Percentiles rank a stretch among this genome's conserved stretches.
These are phyloP conservation scores for Melanophora roralis DNA, from an alignment of 2,888 invertebrate species.

Conservation along the genomic window DNA sequence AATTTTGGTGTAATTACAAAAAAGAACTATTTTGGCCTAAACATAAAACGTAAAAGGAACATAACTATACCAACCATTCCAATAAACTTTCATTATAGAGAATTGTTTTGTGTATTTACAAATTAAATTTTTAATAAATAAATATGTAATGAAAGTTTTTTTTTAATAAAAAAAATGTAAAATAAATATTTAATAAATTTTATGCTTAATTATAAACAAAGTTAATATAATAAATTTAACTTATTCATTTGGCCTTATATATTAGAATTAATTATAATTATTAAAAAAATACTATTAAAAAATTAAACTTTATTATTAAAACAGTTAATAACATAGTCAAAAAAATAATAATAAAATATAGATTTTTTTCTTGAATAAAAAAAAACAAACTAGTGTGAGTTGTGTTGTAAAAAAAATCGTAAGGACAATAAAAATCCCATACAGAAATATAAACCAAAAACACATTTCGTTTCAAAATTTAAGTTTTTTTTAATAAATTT, in stretches of 20 bases:
- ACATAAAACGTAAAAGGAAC: neutral
- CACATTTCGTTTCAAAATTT: neutral
- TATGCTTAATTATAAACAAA: slow-evolving; percentile 54
- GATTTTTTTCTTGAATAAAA: slow-evolving; percentile 47
- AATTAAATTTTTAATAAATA: slow-evolving; percentile 16
- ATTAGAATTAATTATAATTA: slow-evolving; percentile 61
- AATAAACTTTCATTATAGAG: slow-evolving; percentile 57
- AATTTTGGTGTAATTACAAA: slow-evolving; percentile 51
- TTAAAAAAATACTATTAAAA: slow-evolving; percentile 51
- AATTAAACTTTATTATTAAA: slow-evolving; percentile 18
- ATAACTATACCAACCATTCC: slow-evolving; percentile 61
- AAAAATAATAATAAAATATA: slow-evolving; percentile 43
- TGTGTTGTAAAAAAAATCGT: slow-evolving; percentile 65
- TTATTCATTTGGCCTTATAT: slow-evolving; percentile 75
- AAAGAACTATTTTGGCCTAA: slow-evolving; percentile 28
- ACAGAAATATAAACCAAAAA: slow-evolving; percentile 54
- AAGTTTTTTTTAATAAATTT: neutral
- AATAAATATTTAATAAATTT: slow-evolving; percentile 33
- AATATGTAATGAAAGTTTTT: slow-evolving; percentile 51
- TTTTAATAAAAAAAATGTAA: slow-evolving; percentile 42
- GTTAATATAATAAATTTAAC: slow-evolving; percentile 63
- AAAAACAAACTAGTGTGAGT: slow-evolving; percentile 48
- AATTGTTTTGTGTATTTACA: slow-evolving; percentile 7
- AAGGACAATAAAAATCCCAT: slow-evolving; percentile 69
- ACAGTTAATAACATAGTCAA: slow-evolving; percentile 40